A percentile compares a stretch with the other conserved stretches of the same genome.
Conservation (phyloP, 2,113 vertebrate species). For the Sinocyclocheilus maitianheensis region DNA sequence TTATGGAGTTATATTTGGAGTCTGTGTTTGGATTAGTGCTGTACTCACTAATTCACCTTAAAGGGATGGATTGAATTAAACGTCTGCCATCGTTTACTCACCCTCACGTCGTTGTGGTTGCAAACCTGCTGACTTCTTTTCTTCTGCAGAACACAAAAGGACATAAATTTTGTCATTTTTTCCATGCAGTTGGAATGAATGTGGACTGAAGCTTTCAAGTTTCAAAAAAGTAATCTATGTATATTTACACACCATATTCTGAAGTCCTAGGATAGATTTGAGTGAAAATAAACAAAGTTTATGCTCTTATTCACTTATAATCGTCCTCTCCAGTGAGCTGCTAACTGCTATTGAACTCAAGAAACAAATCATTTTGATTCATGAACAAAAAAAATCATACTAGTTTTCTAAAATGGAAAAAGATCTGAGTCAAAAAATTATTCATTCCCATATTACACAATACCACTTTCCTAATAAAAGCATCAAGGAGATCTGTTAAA, state of each 20-base stretch:
- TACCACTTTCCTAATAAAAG: not conserved
- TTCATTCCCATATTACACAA: not conserved
- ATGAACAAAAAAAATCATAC: not conserved
- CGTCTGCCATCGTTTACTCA: not conserved
- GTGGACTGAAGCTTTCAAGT: not conserved
- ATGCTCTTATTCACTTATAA: not conserved
- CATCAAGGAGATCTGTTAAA: not conserved
- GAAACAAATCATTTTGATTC: not conserved
- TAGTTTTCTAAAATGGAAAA: not conserved
- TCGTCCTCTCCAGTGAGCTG: not conserved
- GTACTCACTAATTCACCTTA: not conserved
- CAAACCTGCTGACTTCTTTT: not conserved
- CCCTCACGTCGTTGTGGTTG: not conserved
- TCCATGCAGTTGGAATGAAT: not conserved
- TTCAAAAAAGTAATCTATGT: not conserved
- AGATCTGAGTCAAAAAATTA: not conserved
- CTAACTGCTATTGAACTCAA: not conserved
- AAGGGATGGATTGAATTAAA: not conserved
- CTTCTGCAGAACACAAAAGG: not conserved
- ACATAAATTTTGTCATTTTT: not conserved
- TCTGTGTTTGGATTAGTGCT: not conserved
- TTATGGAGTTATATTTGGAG: constrained; percentile 18
- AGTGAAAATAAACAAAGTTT: not conserved
- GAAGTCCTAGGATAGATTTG: not conserved
- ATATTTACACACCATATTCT: not conserved